Evolutionary conservation across 2,888 invertebrate species (phyloP), one percentile per base, ranked within the genome.

Genomic region (Salticus scenicus): DNA sequence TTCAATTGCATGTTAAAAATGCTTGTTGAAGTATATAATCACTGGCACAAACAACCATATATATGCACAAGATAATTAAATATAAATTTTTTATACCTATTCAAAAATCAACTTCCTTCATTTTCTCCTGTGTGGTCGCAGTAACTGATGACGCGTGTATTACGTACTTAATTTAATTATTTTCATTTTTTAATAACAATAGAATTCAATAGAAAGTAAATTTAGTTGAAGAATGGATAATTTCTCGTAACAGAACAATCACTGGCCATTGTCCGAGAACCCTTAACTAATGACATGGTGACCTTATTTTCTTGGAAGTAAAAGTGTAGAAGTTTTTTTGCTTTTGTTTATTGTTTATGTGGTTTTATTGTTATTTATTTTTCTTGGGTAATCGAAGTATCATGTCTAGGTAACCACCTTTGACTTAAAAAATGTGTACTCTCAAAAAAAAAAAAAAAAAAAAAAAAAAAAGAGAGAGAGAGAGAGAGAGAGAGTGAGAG

Each of bases 271-370:
- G 69, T 69, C 37, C 20, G 8, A 14, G n/a, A 1, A 24, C 24
- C 37, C 33, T 63, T 69, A 24, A 51, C 63, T 20, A 20, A 31
- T n/a, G 67, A 24, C 33, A 67, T 64, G 28, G 31, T 79, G 73
- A 67, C 80, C 73, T 37, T 73, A 20, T 67, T 80, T 47, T 37
- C 67, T 33, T 28, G 37, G 24, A 8, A 74, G 73, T 33, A 67
- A 71, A 73, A 73, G 73, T 41, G 70, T 27, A 33, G 24, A 37
- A 73, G 57, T 12, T 42, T 24, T n/a, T n/a, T n/a, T 17, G 24
- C 42, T 69, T 80, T 80, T 74, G 73, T 74, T 80, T 79, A 47
- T 80, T 69, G 73, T 69, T 51, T 57, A n/a, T n/a, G n/a, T 42
- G 30, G 30, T 30, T 8, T 20, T 12, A 24, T 64, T 24, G 24